A percentile compares a stretch with the other conserved stretches of the same genome.
Evolutionary conservation across 2,797 vertebrate species (phyloP).

Genomic region (Sebastiscus tertius): DNA sequence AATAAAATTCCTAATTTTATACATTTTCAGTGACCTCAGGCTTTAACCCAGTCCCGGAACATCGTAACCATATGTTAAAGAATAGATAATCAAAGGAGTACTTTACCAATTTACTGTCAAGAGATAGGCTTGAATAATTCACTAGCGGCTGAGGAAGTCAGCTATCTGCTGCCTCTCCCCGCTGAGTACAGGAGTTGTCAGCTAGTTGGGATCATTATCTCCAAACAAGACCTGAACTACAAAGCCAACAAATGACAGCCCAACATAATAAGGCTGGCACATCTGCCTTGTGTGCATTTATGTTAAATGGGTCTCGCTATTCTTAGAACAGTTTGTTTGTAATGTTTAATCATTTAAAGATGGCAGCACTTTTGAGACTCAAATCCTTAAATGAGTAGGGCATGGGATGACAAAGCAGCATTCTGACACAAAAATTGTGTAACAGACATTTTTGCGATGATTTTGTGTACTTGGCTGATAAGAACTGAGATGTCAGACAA

Average conservation of each 20-base stretch:
- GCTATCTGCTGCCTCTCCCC: constrained; percentile 29
- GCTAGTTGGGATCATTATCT: constrained; percentile 64
- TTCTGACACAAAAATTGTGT: constrained; percentile 1
- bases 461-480: not conserved
- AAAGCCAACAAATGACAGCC: constrained; percentile 55
- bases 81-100: constrained; percentile 15
- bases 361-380: constrained; percentile 32
- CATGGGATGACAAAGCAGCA: constrained; percentile 31
- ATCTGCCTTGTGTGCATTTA: constrained; percentile 63
- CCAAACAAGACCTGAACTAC: constrained; percentile 50
- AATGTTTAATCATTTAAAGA: constrained; percentile 64
- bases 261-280: constrained; percentile 38
- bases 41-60: not conserved
- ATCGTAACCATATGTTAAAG: not conserved
- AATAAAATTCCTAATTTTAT: not conserved
- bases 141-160: constrained; percentile 19
- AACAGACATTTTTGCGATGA: not conserved
- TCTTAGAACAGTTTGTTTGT: constrained; percentile 64
- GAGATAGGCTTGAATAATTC: constrained; percentile 44
- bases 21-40: not conserved
- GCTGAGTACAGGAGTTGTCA: constrained; percentile 50
- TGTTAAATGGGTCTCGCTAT: constrained; percentile 61
- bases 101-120: constrained; percentile 25
- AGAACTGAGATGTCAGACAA: not conserved
- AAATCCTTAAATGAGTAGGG: constrained; percentile 13